These are phyloP conservation scores for Tricholauxania praeusta DNA, from an alignment of 2,888 invertebrate genomes.

Conservation along the genomic window DNA sequence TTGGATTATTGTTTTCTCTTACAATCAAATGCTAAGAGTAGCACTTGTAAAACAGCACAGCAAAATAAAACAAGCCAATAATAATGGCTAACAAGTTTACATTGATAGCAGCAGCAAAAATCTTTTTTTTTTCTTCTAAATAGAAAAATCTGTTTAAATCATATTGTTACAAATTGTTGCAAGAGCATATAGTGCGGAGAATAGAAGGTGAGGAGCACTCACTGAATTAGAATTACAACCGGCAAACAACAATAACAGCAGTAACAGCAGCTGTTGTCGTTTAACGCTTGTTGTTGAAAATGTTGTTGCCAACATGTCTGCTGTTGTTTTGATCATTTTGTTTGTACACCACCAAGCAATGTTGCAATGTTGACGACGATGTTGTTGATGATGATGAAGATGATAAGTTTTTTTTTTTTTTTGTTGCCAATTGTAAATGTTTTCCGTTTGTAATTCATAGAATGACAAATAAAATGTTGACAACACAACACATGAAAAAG, in stretches of 20 bases:
- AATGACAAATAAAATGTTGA: constrained; percentile 26
- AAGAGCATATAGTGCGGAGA: not conserved
- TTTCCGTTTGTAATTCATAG: constrained; percentile 13
- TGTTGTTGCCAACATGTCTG: constrained; percentile 25
- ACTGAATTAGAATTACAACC: constrained; percentile 8
- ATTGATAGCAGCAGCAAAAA: constrained; percentile 1
- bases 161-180: constrained; percentile 38
- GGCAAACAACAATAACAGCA: constrained; percentile 21
- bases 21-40: no score
- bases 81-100: constrained; percentile 5
- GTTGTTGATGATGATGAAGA: constrained; percentile 24
- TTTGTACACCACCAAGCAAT: not conserved
- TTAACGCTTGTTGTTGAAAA: constrained; percentile 15
- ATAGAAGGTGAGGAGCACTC: not conserved
- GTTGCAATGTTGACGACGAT: not conserved
- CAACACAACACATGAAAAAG: constrained; percentile 1
- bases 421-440: constrained; percentile 24
- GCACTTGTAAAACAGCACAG: no score
- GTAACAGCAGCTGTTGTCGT: constrained; percentile 27
- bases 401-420: not conserved
- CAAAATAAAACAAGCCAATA: not conserved
- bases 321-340: constrained; percentile 1
- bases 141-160: constrained; percentile 28
- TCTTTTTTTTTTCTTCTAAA: not conserved
- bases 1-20: no score